A percentile compares a stretch with the other conserved stretches of the same genome.
phyloP scores from a whole-genome alignment of 2,797 vertebrate genomes.

The Melanogrammus aeglefinus region DNA sequence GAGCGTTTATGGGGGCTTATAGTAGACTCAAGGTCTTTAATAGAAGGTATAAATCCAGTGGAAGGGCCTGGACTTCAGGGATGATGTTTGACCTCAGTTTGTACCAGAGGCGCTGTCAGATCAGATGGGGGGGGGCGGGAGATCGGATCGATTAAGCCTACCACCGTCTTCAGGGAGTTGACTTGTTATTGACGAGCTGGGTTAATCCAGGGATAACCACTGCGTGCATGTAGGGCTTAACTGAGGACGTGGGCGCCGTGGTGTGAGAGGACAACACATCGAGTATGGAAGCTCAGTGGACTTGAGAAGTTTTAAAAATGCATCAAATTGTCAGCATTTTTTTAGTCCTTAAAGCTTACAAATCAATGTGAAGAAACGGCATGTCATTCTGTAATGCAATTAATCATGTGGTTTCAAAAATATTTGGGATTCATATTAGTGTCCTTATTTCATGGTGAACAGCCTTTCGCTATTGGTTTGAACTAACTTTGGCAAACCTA shows the following conservation, averaged over 20 bases:
- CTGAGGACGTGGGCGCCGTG: slow-evolving; percentile 38
- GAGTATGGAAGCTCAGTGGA: neutral
- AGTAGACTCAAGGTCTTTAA: slow-evolving; percentile 57
- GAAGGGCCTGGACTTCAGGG: slow-evolving; percentile 32
- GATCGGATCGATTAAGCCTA: slow-evolving; percentile 42
- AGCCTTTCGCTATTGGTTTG: neutral
- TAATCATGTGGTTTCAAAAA: neutral
- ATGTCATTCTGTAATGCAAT: neutral
- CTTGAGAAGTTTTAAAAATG: too few species aligned
- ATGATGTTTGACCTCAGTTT: slow-evolving; percentile 61
- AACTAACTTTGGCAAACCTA: neutral
- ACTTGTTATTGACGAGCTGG: slow-evolving; percentile 50
- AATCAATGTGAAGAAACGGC: neutral
- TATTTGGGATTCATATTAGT: neutral
- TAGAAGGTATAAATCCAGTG: slow-evolving; percentile 51
- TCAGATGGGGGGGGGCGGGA: slow-evolving; percentile 17
- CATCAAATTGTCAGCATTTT: neutral
- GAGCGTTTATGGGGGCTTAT: slow-evolving; percentile 49
- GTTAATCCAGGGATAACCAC: slow-evolving; percentile 45
- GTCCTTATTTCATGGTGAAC: neutral
- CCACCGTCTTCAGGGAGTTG: slow-evolving; percentile 15
- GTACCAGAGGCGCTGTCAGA: slow-evolving; percentile 46
- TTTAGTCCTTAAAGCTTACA: too few species aligned
- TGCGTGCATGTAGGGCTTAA: slow-evolving; percentile 38
- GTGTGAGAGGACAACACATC: slow-evolving; percentile 12